Evolutionary conservation across 1,140 invertebrate species (phyloP).

Genomic region (Aphis craccivora): DNA sequence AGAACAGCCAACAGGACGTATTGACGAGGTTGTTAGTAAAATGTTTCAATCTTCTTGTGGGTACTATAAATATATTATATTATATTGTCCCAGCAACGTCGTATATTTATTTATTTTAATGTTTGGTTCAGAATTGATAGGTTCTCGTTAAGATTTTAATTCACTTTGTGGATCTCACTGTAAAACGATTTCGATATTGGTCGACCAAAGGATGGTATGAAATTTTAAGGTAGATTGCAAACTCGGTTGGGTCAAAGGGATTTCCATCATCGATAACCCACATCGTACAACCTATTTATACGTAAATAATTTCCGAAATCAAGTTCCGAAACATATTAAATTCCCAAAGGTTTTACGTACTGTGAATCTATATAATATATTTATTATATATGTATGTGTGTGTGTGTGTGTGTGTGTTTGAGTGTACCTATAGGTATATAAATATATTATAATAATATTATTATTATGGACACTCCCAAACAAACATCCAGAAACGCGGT

Average conservation of each 20-base stretch:
- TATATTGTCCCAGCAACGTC: background rate
- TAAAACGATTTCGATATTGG: background rate
- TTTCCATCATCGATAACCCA: conserved; percentile 24
- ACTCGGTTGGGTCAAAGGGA: background rate
- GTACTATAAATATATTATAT: background rate
- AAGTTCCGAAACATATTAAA: background rate
- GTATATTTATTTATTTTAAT: background rate
- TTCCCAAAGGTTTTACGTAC: background rate
- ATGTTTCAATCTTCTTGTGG: too few species aligned
- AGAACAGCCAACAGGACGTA: too few species aligned
- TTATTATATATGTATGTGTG: background rate
- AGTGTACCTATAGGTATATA: too few species aligned
- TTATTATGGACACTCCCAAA: too few species aligned
- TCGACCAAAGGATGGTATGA: background rate
- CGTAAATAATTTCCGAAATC: conserved; percentile 18
- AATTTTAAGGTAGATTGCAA: conserved; percentile 14
- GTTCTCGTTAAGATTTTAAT: background rate
- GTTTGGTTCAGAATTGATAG: background rate
- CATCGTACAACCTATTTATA: conserved; percentile 15
- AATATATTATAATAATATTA: background rate
- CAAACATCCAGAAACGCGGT: background rate
- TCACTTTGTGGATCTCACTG: background rate
- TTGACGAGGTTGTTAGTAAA: too few species aligned
- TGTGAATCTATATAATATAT: background rate
- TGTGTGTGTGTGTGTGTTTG: too few species aligned